phyloP scores from a whole-genome alignment of 1,140 invertebrate genomes.

The Drosophila pachea region DNA sequence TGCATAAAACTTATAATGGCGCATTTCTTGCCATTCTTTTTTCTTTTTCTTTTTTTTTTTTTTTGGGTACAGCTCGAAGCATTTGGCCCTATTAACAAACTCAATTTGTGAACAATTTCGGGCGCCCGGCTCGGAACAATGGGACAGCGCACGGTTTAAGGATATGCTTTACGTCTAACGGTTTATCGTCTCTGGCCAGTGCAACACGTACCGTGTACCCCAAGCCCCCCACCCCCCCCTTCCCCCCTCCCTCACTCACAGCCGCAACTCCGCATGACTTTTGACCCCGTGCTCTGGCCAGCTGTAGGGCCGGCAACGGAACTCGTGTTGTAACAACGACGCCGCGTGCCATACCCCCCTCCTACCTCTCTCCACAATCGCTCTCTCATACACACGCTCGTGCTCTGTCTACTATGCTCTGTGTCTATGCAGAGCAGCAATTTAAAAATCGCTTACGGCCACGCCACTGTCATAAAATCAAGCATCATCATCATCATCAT shows the following conservation, averaged over 20 bases:
- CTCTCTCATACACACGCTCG: conserved; percentile 17
- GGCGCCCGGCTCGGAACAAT: conserved; percentile 27
- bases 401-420: conserved; percentile 23
- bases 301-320: conserved; percentile 9
- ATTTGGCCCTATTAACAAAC: conserved; percentile 63
- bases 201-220: conserved; percentile 53
- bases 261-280: neutral
- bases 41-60: too few relatives aligned
- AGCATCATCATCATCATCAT: conserved; percentile 52
- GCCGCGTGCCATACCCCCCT: conserved; percentile 3
- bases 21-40: conserved; percentile 25
- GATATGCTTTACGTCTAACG: conserved; percentile 61
- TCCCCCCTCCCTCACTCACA: too few relatives aligned
- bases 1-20: conserved; percentile 47
- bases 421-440: conserved; percentile 65
- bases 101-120: conserved; percentile 62
- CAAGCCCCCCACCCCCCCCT: neutral
- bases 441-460: conserved; percentile 71
- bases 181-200: conserved; percentile 61
- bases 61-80: conserved; percentile 36
- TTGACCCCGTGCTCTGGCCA: neutral
- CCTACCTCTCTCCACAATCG: conserved; percentile 6
- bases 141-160: conserved; percentile 37
- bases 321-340: conserved; percentile 15
- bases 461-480: conserved; percentile 69